Conservation (phyloP, 2,888 invertebrate species). For the Pandemis corylana region DNA sequence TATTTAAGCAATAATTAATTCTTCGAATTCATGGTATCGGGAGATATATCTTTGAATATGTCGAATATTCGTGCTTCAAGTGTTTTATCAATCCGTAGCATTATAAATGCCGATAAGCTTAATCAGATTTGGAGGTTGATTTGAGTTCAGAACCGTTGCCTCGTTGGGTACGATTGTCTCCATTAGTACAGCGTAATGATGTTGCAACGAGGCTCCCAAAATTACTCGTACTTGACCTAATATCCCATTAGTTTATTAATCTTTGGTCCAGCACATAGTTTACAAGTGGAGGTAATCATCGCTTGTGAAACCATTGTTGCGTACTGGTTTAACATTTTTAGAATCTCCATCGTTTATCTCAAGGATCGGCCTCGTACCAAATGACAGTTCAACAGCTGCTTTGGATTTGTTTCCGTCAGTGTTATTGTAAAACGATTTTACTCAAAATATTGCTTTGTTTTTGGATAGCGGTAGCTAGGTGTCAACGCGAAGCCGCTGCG, state of each 20-base stretch:
- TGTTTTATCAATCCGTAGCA: not conserved
- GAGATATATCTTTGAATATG: not conserved
- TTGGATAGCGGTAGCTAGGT: not conserved
- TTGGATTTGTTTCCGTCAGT: slow-evolving; percentile 1
- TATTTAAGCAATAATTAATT: not conserved
- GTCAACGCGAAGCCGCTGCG: not conserved
- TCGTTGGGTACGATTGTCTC: not conserved
- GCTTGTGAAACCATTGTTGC: slow-evolving; percentile 34
- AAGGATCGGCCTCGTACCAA: slow-evolving; percentile 16
- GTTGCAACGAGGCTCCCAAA: slow-evolving; percentile 37
- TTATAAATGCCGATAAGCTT: not conserved
- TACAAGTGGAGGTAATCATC: slow-evolving; percentile 36
- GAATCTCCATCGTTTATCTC: slow-evolving; percentile 24
- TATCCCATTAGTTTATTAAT: slow-evolving; percentile 41
- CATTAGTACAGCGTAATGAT: slow-evolving; percentile 26
- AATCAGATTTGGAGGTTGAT: not conserved
- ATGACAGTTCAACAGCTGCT: slow-evolving; percentile 6
- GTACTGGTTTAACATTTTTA: slow-evolving; percentile 13
- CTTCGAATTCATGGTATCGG: not conserved
- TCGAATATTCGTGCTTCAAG: not conserved
- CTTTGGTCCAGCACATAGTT: slow-evolving; percentile 27
- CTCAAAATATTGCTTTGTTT: not conserved
- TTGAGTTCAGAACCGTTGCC: not conserved
- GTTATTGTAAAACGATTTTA: not conserved
- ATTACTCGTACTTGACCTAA: slow-evolving; percentile 42